These are phyloP conservation scores for Atherinosoma microstoma DNA, from an alignment of 2,797 vertebrate genomes.

Conservation along the genomic window DNA sequence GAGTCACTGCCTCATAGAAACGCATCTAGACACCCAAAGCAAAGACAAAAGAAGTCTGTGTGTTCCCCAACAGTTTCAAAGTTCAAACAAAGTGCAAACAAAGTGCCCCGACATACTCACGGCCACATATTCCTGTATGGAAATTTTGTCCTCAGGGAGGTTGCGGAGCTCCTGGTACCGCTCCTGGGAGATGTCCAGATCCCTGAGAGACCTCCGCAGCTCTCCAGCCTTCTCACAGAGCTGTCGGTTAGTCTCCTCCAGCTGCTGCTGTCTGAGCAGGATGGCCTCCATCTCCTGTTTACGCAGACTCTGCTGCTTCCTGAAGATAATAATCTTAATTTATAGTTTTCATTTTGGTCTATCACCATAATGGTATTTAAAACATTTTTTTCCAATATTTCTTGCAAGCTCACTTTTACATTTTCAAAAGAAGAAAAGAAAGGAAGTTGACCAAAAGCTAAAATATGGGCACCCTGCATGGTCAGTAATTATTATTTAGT, in stretches of 20 bases:
- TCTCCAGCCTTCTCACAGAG: conserved; percentile 91
- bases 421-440: background rate
- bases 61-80: background rate
- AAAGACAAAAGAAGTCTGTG: background rate
- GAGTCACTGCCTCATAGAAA: conserved; percentile 90
- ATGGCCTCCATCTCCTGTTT: conserved; percentile 97
- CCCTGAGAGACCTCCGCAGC: conserved; percentile 88
- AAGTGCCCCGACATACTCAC: conserved; percentile 78
- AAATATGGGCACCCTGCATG: background rate
- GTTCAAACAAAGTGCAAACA: background rate
- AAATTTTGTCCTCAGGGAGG: conserved; percentile 91
- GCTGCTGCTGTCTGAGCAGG: conserved; percentile 91
- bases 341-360: background rate
- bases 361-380: background rate
- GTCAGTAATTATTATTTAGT: background rate
- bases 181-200: conserved; percentile 91
- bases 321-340: conserved; percentile 57
- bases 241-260: conserved; percentile 92
- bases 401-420: background rate
- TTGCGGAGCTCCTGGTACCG: conserved; percentile 87
- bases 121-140: conserved; percentile 94
- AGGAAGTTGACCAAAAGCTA: background rate
- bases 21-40: conserved; percentile 59
- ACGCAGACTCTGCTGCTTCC: conserved; percentile 92
- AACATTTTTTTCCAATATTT: background rate